Evolutionary conservation across 2,797 vertebrate genomes (phyloP).

Genomic region (Protonibea diacanthus): DNA sequence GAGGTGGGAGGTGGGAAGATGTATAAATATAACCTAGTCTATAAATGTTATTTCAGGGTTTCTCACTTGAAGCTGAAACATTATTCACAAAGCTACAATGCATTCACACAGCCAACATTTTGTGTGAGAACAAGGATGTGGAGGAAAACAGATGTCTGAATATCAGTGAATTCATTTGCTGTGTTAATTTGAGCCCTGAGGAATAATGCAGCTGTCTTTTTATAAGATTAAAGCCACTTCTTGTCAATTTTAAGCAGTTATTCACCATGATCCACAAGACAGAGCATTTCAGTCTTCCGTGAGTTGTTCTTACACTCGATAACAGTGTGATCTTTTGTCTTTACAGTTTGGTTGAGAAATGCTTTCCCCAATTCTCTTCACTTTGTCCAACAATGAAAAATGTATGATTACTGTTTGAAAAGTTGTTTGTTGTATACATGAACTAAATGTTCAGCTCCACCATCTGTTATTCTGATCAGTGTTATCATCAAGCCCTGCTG

Average conservation of each 20-base stretch:
- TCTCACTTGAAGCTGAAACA: slow-evolving; percentile 50
- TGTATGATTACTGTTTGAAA: neutral
- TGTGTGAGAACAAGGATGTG: neutral
- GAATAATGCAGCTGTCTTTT: slow-evolving; percentile 27
- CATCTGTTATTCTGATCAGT: neutral
- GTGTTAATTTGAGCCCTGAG: slow-evolving; percentile 32
- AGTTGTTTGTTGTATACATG: neutral
- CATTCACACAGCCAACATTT: slow-evolving; percentile 5
- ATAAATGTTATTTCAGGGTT: slow-evolving; percentile 64
- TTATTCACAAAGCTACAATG: slow-evolving; percentile 39
- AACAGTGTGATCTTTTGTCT: slow-evolving; percentile 56
- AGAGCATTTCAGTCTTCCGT: slow-evolving; percentile 32
- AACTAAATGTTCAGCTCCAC: neutral
- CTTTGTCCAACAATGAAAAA: slow-evolving; percentile 28
- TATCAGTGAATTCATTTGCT: slow-evolving; percentile 18
- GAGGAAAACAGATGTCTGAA: neutral
- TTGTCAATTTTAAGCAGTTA: slow-evolving; percentile 26
- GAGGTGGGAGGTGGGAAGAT: slow-evolving; percentile 48
- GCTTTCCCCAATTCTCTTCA: slow-evolving; percentile 26
- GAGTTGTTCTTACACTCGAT: slow-evolving; percentile 27
- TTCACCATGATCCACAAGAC: slow-evolving; percentile 24
- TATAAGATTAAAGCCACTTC: slow-evolving; percentile 35
- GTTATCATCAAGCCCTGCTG: slow-evolving; percentile 20
- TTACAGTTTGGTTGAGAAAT: slow-evolving; percentile 32
- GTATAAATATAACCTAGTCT: slow-evolving; percentile 69